Percentiles rank a stretch among this genome's conserved stretches.
These are phyloP conservation scores for Sesamia nonagrioides DNA, from an alignment of 1,140 invertebrate species.

Conservation along the genomic window DNA sequence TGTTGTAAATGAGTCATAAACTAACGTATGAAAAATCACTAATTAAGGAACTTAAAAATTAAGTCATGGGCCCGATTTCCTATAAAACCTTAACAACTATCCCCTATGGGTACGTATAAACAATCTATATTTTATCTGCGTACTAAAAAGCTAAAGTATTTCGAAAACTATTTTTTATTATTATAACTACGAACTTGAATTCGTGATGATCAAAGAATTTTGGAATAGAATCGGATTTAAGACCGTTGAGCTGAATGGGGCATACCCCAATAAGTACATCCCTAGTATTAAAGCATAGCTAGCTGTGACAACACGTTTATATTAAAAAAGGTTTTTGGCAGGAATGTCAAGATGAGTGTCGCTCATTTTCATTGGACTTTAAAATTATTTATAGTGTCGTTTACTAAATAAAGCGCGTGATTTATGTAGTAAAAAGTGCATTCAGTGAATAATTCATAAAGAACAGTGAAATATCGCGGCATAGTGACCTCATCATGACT, in stretches of 20 bases:
- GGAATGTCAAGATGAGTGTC: too few relatives aligned
- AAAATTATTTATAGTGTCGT: too few relatives aligned
- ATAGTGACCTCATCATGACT: too few relatives aligned
- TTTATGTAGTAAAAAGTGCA: too few relatives aligned
- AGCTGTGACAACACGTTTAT: slow-evolving; percentile 43
- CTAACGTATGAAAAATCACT: slow-evolving; percentile 46
- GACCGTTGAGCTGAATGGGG: slow-evolving; percentile 27
- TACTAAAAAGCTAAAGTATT: slow-evolving; percentile 82
- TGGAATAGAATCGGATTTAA: slow-evolving; percentile 48
- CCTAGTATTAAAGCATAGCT: slow-evolving; percentile 52
- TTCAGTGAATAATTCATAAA: too few relatives aligned
- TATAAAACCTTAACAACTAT: slow-evolving; percentile 78
- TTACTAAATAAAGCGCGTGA: too few relatives aligned
- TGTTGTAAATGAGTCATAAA: slow-evolving; percentile 40
- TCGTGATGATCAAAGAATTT: slow-evolving; percentile 46
- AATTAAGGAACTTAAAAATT: slow-evolving; percentile 79
- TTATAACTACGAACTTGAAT: slow-evolving; percentile 49
- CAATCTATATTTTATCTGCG: slow-evolving; percentile 73
- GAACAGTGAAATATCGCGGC: too few relatives aligned
- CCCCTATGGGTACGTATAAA: slow-evolving; percentile 78
- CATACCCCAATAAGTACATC: slow-evolving; percentile 39
- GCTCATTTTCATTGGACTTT: too few relatives aligned
- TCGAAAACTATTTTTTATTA: slow-evolving; percentile 75
- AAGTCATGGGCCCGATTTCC: slow-evolving; percentile 85
- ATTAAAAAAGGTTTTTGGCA: too few relatives aligned